These are phyloP conservation scores for Orchesellides sinensis DNA, from an alignment of 2,888 invertebrate genomes.

Conservation along the genomic window DNA sequence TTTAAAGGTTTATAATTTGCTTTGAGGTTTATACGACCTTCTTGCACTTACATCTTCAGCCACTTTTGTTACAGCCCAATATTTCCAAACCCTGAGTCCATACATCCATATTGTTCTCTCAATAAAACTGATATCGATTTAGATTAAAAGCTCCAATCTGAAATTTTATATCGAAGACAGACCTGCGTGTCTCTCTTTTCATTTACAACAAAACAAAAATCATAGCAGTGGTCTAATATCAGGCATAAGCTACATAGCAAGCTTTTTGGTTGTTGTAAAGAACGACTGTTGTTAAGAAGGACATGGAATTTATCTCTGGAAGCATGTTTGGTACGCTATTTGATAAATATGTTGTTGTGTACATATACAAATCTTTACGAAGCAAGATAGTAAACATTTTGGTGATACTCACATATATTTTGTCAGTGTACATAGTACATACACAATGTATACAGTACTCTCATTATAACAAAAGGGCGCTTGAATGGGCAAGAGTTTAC, in stretches of 20 bases:
- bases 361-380: neutral
- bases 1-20: no score
- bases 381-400: no score
- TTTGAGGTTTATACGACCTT: no score
- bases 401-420: no score
- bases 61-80: no score
- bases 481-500: constrained; percentile 15
- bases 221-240: no score
- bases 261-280: constrained; percentile 38
- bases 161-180: constrained; percentile 53
- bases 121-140: constrained; percentile 57
- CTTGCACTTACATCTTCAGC: no score
- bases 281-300: constrained; percentile 44
- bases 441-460: constrained; percentile 12
- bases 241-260: constrained; percentile 34
- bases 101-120: constrained; percentile 20
- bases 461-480: constrained; percentile 39
- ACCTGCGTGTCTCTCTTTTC: constrained; percentile 39
- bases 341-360: constrained; percentile 48
- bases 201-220: constrained; percentile 40
- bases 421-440: no score
- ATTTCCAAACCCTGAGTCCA: no score
- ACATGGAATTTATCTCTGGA: constrained; percentile 55
- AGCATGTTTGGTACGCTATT: constrained; percentile 39
- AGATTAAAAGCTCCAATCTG: constrained; percentile 54